These are phyloP conservation scores for Lagodon rhomboides DNA, from an alignment of 2,797 vertebrate species.

Conservation along the genomic window DNA sequence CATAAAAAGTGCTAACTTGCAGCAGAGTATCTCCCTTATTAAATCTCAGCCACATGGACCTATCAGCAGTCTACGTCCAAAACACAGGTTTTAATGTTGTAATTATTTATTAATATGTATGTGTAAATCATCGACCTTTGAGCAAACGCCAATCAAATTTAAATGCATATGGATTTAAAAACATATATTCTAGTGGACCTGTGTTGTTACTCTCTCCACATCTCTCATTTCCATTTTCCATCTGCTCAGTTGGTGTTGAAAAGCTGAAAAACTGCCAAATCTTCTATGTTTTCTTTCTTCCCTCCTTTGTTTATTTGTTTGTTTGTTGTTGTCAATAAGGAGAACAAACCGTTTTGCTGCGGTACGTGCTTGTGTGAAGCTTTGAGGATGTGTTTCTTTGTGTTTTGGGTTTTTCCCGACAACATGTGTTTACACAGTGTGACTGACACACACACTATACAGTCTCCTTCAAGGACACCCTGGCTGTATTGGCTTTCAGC, in stretches of 20 bases:
- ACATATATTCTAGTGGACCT: neutral
- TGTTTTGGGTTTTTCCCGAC: neutral
- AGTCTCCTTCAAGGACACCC: constrained; percentile 35
- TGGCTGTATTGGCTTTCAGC: constrained; percentile 40
- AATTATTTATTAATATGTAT: neutral
- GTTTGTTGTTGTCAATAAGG: too few species aligned
- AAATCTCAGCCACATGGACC: neutral
- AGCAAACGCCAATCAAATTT: neutral
- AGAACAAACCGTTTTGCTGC: neutral
- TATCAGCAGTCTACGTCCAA: neutral
- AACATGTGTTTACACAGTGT: neutral
- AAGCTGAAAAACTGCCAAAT: neutral
- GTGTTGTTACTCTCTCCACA: neutral
- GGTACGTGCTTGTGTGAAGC: neutral
- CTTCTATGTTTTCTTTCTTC: neutral
- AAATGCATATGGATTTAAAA: neutral
- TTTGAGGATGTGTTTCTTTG: constrained; percentile 1
- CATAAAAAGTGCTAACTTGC: neutral
- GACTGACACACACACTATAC: neutral
- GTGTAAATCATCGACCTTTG: neutral
- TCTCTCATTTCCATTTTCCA: neutral
- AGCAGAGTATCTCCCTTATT: neutral
- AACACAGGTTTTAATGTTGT: neutral
- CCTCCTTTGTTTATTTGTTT: neutral
- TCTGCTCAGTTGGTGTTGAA: neutral